These are phyloP conservation scores for Apaloderma vittatum DNA, from an alignment of 2,113 vertebrate genomes.

Conservation along the genomic window DNA sequence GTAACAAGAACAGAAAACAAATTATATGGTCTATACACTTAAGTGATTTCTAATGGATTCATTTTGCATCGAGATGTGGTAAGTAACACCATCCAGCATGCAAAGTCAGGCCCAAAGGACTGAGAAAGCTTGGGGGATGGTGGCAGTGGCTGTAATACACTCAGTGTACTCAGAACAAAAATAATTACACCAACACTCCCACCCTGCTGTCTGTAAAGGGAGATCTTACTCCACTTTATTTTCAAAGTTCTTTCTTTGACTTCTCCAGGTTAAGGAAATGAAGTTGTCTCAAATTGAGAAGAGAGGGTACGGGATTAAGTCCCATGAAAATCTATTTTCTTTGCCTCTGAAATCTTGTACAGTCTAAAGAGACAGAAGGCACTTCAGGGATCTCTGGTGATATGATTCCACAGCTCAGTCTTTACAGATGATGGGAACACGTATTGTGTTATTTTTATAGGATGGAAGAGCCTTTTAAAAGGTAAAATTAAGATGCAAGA, in stretches of 20 bases:
- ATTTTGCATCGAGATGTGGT: slow-evolving; percentile 37
- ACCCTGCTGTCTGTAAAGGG: neutral
- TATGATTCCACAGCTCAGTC: neutral
- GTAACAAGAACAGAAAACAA: slow-evolving; percentile 57
- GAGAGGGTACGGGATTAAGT: neutral
- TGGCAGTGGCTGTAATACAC: neutral
- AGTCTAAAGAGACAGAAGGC: neutral
- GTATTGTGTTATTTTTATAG: neutral
- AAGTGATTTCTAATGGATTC: slow-evolving; percentile 56
- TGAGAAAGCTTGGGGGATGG: neutral
- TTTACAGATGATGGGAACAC: neutral
- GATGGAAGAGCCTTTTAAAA: neutral
- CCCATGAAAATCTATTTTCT: neutral
- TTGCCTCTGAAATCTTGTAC: neutral
- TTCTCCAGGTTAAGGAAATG: neutral
- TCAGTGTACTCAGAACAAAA: neutral
- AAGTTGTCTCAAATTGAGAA: neutral
- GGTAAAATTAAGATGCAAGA: neutral
- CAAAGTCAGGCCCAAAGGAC: neutral
- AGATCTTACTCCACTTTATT: rapidly evolving
- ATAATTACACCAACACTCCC: rapidly evolving
- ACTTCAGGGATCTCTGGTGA: neutral
- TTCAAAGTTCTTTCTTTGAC: neutral
- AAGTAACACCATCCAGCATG: slow-evolving; percentile 45
- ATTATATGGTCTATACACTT: slow-evolving; percentile 38